Percentiles rank a stretch among this genome's conserved stretches.
phyloP scores from a whole-genome alignment of 1,140 invertebrate genomes.

The Pseudachorutes palmiensis region DNA sequence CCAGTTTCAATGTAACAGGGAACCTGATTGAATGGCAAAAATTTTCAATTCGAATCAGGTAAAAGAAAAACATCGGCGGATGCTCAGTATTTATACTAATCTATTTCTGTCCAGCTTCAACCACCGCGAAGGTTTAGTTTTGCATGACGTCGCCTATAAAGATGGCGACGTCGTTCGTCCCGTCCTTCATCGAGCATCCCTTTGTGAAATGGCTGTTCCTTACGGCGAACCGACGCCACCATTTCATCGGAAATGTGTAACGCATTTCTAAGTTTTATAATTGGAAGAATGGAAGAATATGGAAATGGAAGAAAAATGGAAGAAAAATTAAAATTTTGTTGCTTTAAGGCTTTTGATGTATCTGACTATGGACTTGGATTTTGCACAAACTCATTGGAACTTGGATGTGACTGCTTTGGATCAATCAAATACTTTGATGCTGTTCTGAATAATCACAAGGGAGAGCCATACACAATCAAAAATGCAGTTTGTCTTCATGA shows the following conservation, averaged over 20 bases:
- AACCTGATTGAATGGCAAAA: conserved; percentile 35
- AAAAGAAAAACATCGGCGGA: not conserved
- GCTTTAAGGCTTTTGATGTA: conserved; percentile 36
- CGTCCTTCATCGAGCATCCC: conserved; percentile 29
- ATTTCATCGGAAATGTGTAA: conserved; percentile 36
- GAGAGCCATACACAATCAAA: conserved; percentile 32
- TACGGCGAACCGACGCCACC: conserved; percentile 37
- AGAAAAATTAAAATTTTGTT: no score
- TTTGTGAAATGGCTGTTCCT: conserved; percentile 35
- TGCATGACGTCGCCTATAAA: conserved; percentile 32
- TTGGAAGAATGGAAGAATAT: no score
- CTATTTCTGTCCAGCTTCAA: conserved; percentile 27
- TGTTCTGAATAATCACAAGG: conserved; percentile 33
- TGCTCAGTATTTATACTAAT: not conserved
- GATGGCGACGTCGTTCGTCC: conserved; percentile 28
- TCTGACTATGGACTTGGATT: conserved; percentile 36
- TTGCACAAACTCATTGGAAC: conserved; percentile 34
- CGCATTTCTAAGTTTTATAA: not conserved
- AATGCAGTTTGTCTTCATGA: conserved; percentile 37
- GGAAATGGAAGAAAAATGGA: no score
- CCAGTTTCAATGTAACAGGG: conserved; percentile 31
- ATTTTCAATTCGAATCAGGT: conserved; percentile 28
- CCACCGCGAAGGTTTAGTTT: conserved; percentile 36
- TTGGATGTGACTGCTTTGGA: conserved; percentile 36
- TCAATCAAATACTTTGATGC: conserved; percentile 36